A percentile compares a stretch with the other conserved stretches of the same genome.
Evolutionary conservation across 2,888 invertebrate genomes (phyloP).

Genomic region (Drosophila prolongata): DNA sequence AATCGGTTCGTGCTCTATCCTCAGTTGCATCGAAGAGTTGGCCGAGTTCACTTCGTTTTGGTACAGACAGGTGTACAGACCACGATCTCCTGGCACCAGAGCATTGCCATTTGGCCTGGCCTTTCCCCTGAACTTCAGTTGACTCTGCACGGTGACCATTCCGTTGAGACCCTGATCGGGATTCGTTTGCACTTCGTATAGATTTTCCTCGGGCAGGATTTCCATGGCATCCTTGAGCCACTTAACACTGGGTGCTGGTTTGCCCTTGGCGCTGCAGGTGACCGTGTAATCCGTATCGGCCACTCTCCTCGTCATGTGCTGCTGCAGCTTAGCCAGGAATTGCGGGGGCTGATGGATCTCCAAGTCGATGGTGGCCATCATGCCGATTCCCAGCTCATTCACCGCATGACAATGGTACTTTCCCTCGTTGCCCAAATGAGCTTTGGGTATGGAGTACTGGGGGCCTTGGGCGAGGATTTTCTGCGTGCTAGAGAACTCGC

Average conservation of each 20-base stretch:
- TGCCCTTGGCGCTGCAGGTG: slow-evolving; percentile 94
- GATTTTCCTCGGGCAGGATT: slow-evolving; percentile 90
- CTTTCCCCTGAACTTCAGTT: slow-evolving; percentile 91
- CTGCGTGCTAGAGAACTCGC: slow-evolving; percentile 86
- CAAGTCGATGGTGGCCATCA: slow-evolving; percentile 92
- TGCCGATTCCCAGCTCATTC: slow-evolving; percentile 94
- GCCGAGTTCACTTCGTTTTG: slow-evolving; percentile 95
- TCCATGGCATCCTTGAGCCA: slow-evolving; percentile 95
- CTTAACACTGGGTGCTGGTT: slow-evolving; percentile 92
- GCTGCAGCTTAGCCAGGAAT: slow-evolving; percentile 92
- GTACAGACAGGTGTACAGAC: slow-evolving; percentile 94
- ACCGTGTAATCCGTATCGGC: slow-evolving; percentile 92
- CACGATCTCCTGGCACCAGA: slow-evolving; percentile 92
- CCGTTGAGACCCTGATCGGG: slow-evolving; percentile 91
- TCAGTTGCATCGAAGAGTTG: slow-evolving; percentile 94
- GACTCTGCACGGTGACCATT: slow-evolving; percentile 93
- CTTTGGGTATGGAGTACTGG: slow-evolving; percentile 93
- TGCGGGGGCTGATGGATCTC: slow-evolving; percentile 95
- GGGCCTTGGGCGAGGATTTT: slow-evolving; percentile 91
- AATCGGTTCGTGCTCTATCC: slow-evolving; percentile 96
- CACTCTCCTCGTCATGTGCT: slow-evolving; percentile 91
- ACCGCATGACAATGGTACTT: slow-evolving; percentile 95
- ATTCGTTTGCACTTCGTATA: slow-evolving; percentile 93
- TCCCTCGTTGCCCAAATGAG: slow-evolving; percentile 94
- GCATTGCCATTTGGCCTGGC: slow-evolving; percentile 91